phyloP scores from a whole-genome alignment of 2,888 invertebrate species.

The Stramonita haemastoma region DNA sequence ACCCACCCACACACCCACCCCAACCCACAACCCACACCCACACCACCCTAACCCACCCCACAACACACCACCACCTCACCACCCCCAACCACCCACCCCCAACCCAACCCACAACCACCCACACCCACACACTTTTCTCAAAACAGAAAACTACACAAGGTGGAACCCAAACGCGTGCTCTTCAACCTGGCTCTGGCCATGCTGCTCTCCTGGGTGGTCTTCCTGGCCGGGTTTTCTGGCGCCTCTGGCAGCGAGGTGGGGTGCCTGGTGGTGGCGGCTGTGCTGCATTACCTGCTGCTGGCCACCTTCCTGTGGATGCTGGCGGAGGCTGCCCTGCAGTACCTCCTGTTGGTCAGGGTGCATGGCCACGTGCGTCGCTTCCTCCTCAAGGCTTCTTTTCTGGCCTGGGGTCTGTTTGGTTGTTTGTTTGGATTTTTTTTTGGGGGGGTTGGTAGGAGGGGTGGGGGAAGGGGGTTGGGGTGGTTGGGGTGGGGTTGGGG shows the following conservation, averaged over 20 bases:
- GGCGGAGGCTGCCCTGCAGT: conserved; percentile 84
- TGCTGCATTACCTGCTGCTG: conserved; percentile 83
- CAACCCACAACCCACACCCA: too few species aligned
- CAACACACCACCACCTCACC: too few species aligned
- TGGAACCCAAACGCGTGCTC: conserved; percentile 83
- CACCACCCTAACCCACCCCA: neutral
- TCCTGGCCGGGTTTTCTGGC: conserved; percentile 72
- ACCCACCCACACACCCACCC: too few species aligned
- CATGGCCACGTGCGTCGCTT: conserved; percentile 81
- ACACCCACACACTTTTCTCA: conserved; percentile 78
- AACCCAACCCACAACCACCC: too few species aligned
- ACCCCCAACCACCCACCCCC: too few species aligned
- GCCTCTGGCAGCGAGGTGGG: conserved; percentile 69
- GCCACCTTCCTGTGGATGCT: conserved; percentile 83
- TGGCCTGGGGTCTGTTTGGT: conserved; percentile 81
- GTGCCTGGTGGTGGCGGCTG: conserved; percentile 82
- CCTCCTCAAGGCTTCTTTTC: conserved; percentile 82
- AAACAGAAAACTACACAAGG: conserved; percentile 82
- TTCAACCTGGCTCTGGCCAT: conserved; percentile 83
- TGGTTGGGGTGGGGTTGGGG: too few species aligned
- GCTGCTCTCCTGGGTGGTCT: conserved; percentile 80
- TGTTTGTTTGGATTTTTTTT: neutral
- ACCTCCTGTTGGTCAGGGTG: conserved; percentile 84
- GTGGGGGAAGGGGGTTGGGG: too few species aligned
- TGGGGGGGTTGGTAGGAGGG: too few species aligned